These are phyloP conservation scores for Chaetodon trifascialis DNA, from an alignment of 2,113 vertebrate species.

Conservation along the genomic window DNA sequence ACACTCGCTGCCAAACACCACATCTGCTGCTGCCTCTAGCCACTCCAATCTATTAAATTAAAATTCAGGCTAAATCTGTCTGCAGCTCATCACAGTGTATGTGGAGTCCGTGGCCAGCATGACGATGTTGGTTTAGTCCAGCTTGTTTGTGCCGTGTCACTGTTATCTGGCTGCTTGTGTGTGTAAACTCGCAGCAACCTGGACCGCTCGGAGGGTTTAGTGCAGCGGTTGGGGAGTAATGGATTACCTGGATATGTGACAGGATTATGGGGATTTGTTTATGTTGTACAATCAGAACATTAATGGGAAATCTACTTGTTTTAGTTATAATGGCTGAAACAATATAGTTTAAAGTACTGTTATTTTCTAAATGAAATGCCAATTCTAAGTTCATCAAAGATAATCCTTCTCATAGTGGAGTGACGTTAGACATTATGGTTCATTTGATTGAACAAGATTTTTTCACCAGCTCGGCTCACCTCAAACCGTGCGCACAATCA, in stretches of 20 bases:
- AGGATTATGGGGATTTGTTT: constrained; percentile 36
- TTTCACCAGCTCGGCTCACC: background rate
- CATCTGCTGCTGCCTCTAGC: constrained; percentile 70
- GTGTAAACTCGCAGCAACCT: constrained; percentile 10
- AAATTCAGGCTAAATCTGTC: constrained; percentile 64
- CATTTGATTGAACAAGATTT: background rate
- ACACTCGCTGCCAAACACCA: constrained; percentile 51
- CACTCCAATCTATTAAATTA: constrained; percentile 68
- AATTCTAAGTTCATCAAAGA: background rate
- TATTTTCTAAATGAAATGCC: background rate
- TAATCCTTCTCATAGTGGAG: background rate
- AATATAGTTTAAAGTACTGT: background rate
- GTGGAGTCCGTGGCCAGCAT: constrained; percentile 44
- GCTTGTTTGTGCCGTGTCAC: constrained; percentile 38
- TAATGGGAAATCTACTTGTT: background rate
- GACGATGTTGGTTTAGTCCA: constrained; percentile 27
- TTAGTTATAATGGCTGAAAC: background rate
- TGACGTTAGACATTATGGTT: background rate
- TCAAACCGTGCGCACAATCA: background rate
- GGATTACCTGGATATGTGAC: constrained; percentile 60
- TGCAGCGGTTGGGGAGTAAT: constrained; percentile 20
- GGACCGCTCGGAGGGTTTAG: constrained; percentile 37
- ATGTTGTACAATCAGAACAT: background rate
- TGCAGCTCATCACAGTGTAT: constrained; percentile 50
- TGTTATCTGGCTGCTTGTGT: constrained; percentile 38